These are phyloP conservation scores for Onthophagus taurus DNA, from an alignment of 1,140 invertebrate species.

Conservation along the genomic window DNA sequence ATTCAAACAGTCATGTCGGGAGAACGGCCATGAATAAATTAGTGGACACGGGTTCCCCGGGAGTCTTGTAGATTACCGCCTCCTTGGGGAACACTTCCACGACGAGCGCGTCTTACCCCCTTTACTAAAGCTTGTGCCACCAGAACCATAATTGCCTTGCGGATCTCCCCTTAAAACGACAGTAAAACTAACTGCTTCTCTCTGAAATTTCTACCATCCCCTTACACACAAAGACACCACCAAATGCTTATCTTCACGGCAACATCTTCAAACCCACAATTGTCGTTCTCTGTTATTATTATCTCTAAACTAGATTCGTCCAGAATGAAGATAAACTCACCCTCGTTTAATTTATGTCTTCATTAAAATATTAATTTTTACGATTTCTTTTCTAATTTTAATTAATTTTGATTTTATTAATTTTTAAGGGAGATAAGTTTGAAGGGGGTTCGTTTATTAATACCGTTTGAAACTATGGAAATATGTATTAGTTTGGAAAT, in stretches of 20 bases:
- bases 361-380: no score
- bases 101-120: slow-evolving; percentile 26
- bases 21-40: slow-evolving; percentile 33
- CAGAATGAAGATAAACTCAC: no score
- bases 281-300: slow-evolving; percentile 8
- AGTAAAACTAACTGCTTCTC: slow-evolving; percentile 25
- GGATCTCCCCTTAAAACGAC: slow-evolving; percentile 23
- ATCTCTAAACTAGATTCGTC: no score
- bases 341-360: no score
- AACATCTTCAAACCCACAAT: no score
- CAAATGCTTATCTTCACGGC: slow-evolving; percentile 16
- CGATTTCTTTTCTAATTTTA: no score
- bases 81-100: slow-evolving; percentile 32
- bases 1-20: slow-evolving; percentile 30
- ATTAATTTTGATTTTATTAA: no score
- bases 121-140: slow-evolving; percentile 24
- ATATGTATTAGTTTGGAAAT: slow-evolving; percentile 16
- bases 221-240: slow-evolving; percentile 13
- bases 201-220: no score
- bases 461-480: slow-evolving; percentile 3
- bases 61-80: slow-evolving; percentile 31
- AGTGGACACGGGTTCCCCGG: slow-evolving; percentile 17
- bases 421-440: no score
- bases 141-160: slow-evolving; percentile 23
- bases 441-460: no score